Percentiles rank a stretch among this genome's conserved stretches.
Evolutionary conservation across 2,888 invertebrate genomes (phyloP).

Genomic region (Callyntrura sp.): DNA sequence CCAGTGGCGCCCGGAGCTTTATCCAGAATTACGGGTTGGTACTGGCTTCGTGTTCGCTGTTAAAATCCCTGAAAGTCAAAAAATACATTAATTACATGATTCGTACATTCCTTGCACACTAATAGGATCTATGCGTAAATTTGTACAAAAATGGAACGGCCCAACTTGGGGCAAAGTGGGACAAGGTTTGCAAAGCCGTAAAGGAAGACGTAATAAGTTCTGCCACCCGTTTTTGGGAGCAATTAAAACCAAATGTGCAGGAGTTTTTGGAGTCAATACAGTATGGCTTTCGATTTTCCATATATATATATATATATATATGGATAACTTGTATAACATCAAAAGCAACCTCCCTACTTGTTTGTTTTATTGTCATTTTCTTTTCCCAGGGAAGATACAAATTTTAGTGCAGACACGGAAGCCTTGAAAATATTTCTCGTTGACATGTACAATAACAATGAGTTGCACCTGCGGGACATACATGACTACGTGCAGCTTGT

Average conservation of each 20-base stretch:
- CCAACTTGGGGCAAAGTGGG: slow-evolving; percentile 70
- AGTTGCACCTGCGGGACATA: slow-evolving; percentile 93
- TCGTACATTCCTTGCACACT: neutral
- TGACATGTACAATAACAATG: slow-evolving; percentile 92
- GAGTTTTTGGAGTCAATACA: slow-evolving; percentile 88
- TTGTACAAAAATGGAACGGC: slow-evolving; percentile 69
- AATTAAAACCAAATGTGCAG: slow-evolving; percentile 90
- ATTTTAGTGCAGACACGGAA: slow-evolving; percentile 91
- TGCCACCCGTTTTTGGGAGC: slow-evolving; percentile 90
- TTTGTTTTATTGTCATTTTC: slow-evolving; percentile 24
- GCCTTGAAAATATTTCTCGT: slow-evolving; percentile 90
- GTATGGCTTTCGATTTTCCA: neutral
- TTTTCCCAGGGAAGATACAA: slow-evolving; percentile 84
- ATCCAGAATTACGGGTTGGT: slow-evolving; percentile 72
- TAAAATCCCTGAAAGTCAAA: neutral
- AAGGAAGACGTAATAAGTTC: slow-evolving; percentile 89
- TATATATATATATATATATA: too few species aligned
- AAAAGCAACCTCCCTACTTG: neutral
- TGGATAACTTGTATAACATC: too few species aligned
- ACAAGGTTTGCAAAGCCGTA: slow-evolving; percentile 77
- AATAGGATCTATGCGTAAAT: slow-evolving; percentile 73
- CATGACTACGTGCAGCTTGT: slow-evolving; percentile 90
- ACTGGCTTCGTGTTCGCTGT: too few species aligned
- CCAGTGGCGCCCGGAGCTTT: slow-evolving; percentile 87
- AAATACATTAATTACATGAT: neutral